A percentile compares a stretch with the other conserved stretches of the same genome.
Evolutionary conservation across 2,113 vertebrate genomes (phyloP).

Genomic region (Nibea albiflora): DNA sequence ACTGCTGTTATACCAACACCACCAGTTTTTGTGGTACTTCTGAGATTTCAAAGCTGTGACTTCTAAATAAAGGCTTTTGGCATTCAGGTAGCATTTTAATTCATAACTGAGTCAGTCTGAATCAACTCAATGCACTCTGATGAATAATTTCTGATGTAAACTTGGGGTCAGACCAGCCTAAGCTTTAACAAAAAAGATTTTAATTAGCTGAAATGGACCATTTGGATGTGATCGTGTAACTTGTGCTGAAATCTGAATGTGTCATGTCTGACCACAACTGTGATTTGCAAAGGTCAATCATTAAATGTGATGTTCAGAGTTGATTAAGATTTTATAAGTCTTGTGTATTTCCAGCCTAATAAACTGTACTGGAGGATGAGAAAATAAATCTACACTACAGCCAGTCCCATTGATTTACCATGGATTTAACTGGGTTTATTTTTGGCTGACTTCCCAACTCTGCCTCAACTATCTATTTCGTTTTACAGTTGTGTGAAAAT

Average conservation of each 20-base stretch:
- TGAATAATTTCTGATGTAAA: background rate
- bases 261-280: background rate
- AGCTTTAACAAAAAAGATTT: background rate
- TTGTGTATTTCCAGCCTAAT: background rate
- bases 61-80: background rate
- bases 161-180: background rate
- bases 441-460: conserved; percentile 30
- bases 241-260: background rate
- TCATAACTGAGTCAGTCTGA: background rate
- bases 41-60: background rate
- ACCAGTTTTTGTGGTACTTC: background rate
- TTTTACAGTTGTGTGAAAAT: conserved; percentile 30
- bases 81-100: background rate
- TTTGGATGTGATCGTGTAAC: background rate
- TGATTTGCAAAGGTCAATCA: conserved; percentile 12
- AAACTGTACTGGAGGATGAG: background rate
- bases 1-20: background rate
- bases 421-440: background rate
- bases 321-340: conserved; percentile 8
- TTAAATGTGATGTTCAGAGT: conserved; percentile 18
- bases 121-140: background rate
- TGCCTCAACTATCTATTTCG: conserved; percentile 10
- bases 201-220: background rate
- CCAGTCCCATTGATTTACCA: conserved; percentile 7
- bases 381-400: conserved; percentile 4